Evolutionary conservation across 2,888 invertebrate species (phyloP), one percentile per base, ranked within the genome.

Genomic region (Rugalucina vietnamica): DNA sequence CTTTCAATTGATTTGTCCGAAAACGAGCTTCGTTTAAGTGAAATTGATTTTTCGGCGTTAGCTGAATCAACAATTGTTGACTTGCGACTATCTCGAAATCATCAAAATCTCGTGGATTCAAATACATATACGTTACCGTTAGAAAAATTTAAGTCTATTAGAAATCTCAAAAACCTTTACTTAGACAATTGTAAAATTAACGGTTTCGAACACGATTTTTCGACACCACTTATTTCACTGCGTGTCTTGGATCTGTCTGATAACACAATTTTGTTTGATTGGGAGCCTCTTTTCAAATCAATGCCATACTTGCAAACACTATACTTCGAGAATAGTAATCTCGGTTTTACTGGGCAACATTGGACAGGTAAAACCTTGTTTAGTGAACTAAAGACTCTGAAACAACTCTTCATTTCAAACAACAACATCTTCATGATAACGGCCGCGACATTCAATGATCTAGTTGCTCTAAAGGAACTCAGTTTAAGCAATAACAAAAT

Each of bases 131-230:
- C 27, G 10, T 86, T 84, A 0, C 75, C 91, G 49, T 82, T 37
- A 1, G 90, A 91, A 57, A 87, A 93, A 2, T 93, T 95, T 71
- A 87, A 88, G 50, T 91, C 92, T 32, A 90, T 95, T 34, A 90
- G 89, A 10, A 91, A 91, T 24, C 96, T 98, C 79, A 97, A 97
- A 92, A 98, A 98, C 93, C 97, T 98, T 80, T 98, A 98, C 95
- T 96, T 98, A 89, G 92, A 91, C 81, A 89, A 90, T 37, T 95
- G 95, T 86, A 93, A 93, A 29, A 77, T 94, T 27, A 82, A 84
- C 84, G 90, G 86, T 36, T 74, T 83, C 29, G 65, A 78, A 2
- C 43, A n/a, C n/a, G n/a, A 79, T 8, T 86, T 81, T 2, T 69
- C 86, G 1, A 79, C 86, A 0, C 72, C 84, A 14, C 78, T 90